These are phyloP conservation scores for Sorex fumeus DNA, from an alignment of 2,113 vertebrate genomes.

Conservation along the genomic window DNA sequence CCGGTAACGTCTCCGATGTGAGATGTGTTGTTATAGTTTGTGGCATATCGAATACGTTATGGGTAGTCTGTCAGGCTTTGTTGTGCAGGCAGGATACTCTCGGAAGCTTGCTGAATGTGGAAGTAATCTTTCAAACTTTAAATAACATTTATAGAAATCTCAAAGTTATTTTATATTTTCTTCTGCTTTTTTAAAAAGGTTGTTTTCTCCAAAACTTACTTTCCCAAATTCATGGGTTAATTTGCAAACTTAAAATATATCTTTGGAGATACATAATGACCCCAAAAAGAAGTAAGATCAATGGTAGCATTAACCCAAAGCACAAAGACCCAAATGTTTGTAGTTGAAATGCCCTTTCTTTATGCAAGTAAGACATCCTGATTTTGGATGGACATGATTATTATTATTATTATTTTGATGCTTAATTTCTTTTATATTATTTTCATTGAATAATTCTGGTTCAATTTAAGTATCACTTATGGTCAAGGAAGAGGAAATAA, in stretches of 20 bases:
- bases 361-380: conserved; percentile 10
- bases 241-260: not conserved
- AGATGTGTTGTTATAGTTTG: too few relatives aligned
- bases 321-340: not conserved
- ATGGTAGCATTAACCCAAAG: not conserved
- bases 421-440: not conserved
- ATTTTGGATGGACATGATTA: not conserved
- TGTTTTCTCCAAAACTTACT: not conserved
- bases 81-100: too few relatives aligned
- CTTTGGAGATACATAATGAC: not conserved
- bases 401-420: not conserved
- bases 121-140: too few relatives aligned
- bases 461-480: conserved; percentile 23
- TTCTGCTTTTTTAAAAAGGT: too few relatives aligned
- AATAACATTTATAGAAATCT: conserved; percentile 17
- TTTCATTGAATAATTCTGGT: conserved; percentile 3
- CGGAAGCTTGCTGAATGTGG: too few relatives aligned
- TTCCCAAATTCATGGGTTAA: conserved; percentile 53
- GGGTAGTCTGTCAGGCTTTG: too few relatives aligned
- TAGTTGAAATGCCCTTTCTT: conserved; percentile 9
- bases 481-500: conserved; percentile 35
- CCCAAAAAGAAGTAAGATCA: conserved; percentile 24
- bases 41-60: too few relatives aligned
- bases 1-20: too few relatives aligned
- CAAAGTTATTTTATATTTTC: conserved; percentile 46